These are phyloP conservation scores for Montipora cactus DNA, from an alignment of 64 coral and sea anemone genomes.

Conservation along the genomic window DNA sequence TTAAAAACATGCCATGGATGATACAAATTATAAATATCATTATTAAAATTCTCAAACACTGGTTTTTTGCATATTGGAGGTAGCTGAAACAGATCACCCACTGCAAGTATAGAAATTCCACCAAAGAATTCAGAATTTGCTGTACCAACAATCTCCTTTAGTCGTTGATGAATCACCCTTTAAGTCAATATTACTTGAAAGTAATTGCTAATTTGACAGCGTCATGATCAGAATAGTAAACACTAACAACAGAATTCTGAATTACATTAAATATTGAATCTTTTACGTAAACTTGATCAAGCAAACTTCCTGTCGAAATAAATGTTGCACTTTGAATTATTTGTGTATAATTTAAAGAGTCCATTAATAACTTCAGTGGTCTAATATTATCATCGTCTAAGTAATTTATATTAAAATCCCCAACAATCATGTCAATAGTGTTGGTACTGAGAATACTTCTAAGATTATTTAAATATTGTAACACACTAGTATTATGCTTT, in stretches of 20 bases:
- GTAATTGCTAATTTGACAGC: neutral
- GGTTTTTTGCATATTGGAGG: neutral
- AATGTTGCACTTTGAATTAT: constrained; percentile 43
- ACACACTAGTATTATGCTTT: neutral
- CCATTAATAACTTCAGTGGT: constrained; percentile 1
- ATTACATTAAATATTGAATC: neutral
- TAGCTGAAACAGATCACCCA: constrained; percentile 34
- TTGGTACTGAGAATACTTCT: neutral
- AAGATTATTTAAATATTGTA: neutral
- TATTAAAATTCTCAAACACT: constrained; percentile 40
- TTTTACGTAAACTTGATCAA: constrained; percentile 42
- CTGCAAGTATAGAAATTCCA: neutral
- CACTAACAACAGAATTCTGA: constrained; percentile 5
- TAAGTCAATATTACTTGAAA: neutral
- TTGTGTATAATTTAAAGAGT: neutral
- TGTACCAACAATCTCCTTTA: constrained; percentile 27
- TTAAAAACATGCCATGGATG: too few species aligned
- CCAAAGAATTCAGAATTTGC: constrained; percentile 19
- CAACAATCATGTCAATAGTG: constrained; percentile 11
- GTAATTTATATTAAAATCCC: constrained; percentile 43
- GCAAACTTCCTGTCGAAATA: constrained; percentile 14
- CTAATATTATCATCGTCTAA: neutral
- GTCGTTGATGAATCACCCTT: neutral
- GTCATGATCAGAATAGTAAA: constrained; percentile 53
- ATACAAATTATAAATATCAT: too few species aligned